Base-by-base conservation (phyloP, 2,113 vertebrate genomes). In the Rhea pennata region DNA sequence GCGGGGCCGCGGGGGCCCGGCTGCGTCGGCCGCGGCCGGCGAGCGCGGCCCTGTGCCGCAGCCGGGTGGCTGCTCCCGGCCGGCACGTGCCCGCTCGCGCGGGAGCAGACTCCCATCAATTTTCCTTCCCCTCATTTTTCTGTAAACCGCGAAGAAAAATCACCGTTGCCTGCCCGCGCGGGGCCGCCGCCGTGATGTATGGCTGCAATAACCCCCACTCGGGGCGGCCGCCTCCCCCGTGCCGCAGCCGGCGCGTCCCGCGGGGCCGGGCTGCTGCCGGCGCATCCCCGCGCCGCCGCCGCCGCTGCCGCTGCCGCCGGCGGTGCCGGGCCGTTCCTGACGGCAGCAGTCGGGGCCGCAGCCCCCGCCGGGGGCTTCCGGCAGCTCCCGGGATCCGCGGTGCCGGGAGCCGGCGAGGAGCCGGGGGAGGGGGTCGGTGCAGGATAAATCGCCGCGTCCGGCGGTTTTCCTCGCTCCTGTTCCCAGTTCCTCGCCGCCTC, bases 111-210 rank as follows among this genome's bases (percentile, higher is more conserved):
- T n/a, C n/a, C n/a, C n/a, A n/a, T n/a, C 96, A 88, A 97, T 97
- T 97, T 97, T 93, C 92, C 92, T 95, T 95, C 91, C 89, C 96
- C 96, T 97, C 97, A 97, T 98, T 98, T 98, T 94, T 97, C 96
- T 97, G 93, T 94, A 97, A 97, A 98, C 95, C 96, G 75, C 56
- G 93, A 97, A 97, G 97, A 98, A 97, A 97, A 97, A 97, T 97
- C 92, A 74, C 95, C 8, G 2, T 83, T 36, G 23, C 89, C 90
- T 78, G 87, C 86, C 94, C 7, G n/a, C 90, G 91, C 75, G 94
- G 69, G 80, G 87, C 93, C 39, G 26, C 93, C 2, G 3, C 51
- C 0, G 58, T 98, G 97, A 98, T 96, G 58, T 71, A 97, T 93
- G 93, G 91, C 90, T 91, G 88, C 93, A 89, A 96, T 97, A 96